Conservation (phyloP, 2,888 invertebrate genomes). For the Drosophila robusta region DNA sequence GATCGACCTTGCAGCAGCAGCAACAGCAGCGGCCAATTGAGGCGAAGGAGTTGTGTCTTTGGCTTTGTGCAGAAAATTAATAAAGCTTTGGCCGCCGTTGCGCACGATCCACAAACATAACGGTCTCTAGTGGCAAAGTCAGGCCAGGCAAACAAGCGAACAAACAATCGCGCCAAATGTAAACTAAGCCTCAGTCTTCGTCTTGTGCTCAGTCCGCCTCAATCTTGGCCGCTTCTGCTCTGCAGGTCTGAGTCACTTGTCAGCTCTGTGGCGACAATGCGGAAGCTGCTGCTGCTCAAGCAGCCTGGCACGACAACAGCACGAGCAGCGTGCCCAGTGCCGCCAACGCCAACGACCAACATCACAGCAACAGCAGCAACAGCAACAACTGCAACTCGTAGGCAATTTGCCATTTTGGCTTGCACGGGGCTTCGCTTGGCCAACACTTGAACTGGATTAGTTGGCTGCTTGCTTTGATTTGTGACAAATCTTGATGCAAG, state of each 20-base stretch:
- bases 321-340: conserved; percentile 63
- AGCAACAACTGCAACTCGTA: conserved; percentile 38
- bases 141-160: conserved; percentile 51
- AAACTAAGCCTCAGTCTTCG: conserved; percentile 49
- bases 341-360: conserved; percentile 59
- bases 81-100: conserved; percentile 58
- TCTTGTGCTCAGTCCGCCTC: conserved; percentile 3
- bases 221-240: conserved; percentile 5
- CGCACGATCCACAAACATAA: conserved; percentile 77
- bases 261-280: conserved; percentile 70
- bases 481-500: conserved; percentile 79
- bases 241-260: conserved; percentile 70
- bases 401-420: conserved; percentile 70
- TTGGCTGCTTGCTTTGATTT: conserved; percentile 75
- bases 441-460: conserved; percentile 79
- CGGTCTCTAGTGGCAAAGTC: conserved; percentile 63
- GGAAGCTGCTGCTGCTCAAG: conserved; percentile 58
- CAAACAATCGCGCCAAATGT: conserved; percentile 71
- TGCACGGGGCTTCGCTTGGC: conserved; percentile 33
- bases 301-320: conserved; percentile 66
- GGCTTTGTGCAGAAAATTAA: conserved; percentile 61
- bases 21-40: conserved; percentile 47
- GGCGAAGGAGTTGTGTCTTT: conserved; percentile 37
- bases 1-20: conserved; percentile 65
- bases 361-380: conserved; percentile 23